These are phyloP conservation scores for Drosophila affinis DNA, from an alignment of 2,888 invertebrate species.

Conservation along the genomic window DNA sequence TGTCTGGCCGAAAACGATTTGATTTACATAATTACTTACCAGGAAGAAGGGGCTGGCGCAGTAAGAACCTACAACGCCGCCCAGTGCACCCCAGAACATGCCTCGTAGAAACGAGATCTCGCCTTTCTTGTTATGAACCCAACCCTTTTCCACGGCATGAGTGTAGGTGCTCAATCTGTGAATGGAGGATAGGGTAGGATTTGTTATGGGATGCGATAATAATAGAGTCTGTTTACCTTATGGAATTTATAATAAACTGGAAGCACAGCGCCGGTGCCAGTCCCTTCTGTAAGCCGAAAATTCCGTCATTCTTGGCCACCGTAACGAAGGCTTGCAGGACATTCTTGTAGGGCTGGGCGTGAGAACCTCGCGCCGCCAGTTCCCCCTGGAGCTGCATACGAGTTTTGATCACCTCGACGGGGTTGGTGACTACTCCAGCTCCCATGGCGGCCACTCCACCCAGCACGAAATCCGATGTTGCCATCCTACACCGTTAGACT, in stretches of 20 bases:
- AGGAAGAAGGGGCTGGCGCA: constrained; percentile 94
- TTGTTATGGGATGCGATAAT: not conserved
- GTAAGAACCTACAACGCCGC: constrained; percentile 91
- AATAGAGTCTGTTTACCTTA: constrained; percentile 63
- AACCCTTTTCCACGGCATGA: constrained; percentile 88
- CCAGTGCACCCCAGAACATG: constrained; percentile 89
- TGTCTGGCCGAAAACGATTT: not conserved
- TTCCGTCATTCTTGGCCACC: constrained; percentile 92
- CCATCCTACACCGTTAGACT: constrained; percentile 54
- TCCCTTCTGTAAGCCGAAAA: constrained; percentile 91
- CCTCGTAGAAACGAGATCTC: constrained; percentile 87
- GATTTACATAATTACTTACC: constrained; percentile 84
- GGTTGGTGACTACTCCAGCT: constrained; percentile 94
- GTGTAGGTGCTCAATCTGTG: constrained; percentile 90
- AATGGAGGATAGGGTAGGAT: not conserved
- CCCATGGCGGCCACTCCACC: constrained; percentile 92
- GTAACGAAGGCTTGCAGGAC: constrained; percentile 91
- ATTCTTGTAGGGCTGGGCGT: constrained; percentile 89
- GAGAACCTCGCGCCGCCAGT: constrained; percentile 89
- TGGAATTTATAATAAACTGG: constrained; percentile 94
- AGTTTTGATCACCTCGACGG: constrained; percentile 92
- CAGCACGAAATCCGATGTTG: constrained; percentile 81
- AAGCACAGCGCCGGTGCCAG: constrained; percentile 93
- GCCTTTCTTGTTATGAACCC: constrained; percentile 86
- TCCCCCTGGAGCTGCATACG: constrained; percentile 95